Conservation (phyloP, 2,888 invertebrate species). For the Leistus spinibarbis region DNA sequence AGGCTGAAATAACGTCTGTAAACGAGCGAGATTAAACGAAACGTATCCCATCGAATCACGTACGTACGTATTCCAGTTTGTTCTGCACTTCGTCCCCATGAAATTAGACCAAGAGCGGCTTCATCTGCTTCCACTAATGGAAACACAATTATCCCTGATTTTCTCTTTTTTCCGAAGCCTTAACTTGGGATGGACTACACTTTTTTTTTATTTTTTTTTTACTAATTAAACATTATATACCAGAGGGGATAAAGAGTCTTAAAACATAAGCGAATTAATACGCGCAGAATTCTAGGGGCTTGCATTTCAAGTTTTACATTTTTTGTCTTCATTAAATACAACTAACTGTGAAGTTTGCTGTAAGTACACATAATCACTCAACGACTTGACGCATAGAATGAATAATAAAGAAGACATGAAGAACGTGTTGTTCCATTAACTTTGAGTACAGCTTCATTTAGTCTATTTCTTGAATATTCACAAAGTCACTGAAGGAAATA, state of each 20-base stretch:
- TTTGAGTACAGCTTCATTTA: neutral
- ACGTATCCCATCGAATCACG: slow-evolving; percentile 4
- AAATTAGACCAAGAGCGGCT: neutral
- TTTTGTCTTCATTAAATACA: slow-evolving; percentile 32
- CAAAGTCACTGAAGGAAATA: too few relatives aligned
- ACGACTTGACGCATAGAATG: slow-evolving; percentile 28
- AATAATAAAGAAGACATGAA: slow-evolving; percentile 16
- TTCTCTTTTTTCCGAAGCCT: neutral
- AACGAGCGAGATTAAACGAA: slow-evolving; percentile 2
- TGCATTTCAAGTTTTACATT: too few relatives aligned
- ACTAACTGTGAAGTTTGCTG: slow-evolving; percentile 34
- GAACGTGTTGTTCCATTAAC: neutral
- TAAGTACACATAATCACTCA: slow-evolving; percentile 28
- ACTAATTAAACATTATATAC: slow-evolving; percentile 27
- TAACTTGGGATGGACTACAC: slow-evolving; percentile 11
- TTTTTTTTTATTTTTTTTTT: slow-evolving; percentile 14
- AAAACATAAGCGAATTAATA: neutral
- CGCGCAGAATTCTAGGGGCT: neutral
- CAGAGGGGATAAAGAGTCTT: slow-evolving; percentile 10
- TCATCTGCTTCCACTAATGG: slow-evolving; percentile 1
- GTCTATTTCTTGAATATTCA: too few relatives aligned
- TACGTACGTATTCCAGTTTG: slow-evolving; percentile 10
- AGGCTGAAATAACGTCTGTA: neutral
- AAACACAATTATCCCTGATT: neutral
- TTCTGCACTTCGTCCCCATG: neutral